A percentile compares a stretch with the other conserved stretches of the same genome.
phyloP scores from a whole-genome alignment of 2,113 vertebrate genomes.

The Amblyornis subalaris region DNA sequence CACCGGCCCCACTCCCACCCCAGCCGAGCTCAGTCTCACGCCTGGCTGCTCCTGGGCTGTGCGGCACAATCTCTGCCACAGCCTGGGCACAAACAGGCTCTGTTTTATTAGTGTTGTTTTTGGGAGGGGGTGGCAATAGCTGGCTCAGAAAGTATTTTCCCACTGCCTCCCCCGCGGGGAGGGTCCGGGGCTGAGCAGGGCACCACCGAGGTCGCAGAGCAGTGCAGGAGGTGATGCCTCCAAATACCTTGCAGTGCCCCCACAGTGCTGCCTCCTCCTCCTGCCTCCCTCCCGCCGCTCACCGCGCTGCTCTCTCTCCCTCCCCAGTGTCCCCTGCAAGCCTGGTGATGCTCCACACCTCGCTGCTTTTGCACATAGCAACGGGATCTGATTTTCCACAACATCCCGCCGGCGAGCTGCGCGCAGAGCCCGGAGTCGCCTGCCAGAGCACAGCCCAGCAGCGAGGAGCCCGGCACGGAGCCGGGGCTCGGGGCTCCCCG shows the following conservation, averaged over 20 bases:
- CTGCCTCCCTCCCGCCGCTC: neutral
- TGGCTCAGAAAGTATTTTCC: neutral
- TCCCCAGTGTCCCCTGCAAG: constrained; percentile 94
- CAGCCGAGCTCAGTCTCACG: accelerated
- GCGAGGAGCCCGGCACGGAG: constrained; percentile 36
- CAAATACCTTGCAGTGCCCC: accelerated
- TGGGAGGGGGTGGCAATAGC: neutral
- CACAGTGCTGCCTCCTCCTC: neutral
- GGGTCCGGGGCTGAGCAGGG: neutral
- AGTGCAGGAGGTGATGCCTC: neutral
- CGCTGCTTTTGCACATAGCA: constrained; percentile 77
- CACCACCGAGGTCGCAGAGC: accelerated
- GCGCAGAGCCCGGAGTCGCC: neutral
- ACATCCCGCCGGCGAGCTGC: constrained; percentile 60
- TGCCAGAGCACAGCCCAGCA: constrained; percentile 25
- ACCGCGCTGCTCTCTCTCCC: neutral
- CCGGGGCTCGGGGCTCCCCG: neutral
- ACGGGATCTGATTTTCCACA: constrained; percentile 80
- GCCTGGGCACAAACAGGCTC: neutral
- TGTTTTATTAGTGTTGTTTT: neutral
- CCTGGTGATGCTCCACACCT: constrained; percentile 88
- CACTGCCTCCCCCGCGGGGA: neutral
- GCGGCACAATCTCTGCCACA: neutral
- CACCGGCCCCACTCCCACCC: accelerated
- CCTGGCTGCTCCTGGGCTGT: neutral